A percentile compares a stretch with the other conserved stretches of the same genome.
These are phyloP conservation scores for Catalaphyllia jardinei DNA, from an alignment of 64 coral and sea anemone genomes.

Conservation along the genomic window DNA sequence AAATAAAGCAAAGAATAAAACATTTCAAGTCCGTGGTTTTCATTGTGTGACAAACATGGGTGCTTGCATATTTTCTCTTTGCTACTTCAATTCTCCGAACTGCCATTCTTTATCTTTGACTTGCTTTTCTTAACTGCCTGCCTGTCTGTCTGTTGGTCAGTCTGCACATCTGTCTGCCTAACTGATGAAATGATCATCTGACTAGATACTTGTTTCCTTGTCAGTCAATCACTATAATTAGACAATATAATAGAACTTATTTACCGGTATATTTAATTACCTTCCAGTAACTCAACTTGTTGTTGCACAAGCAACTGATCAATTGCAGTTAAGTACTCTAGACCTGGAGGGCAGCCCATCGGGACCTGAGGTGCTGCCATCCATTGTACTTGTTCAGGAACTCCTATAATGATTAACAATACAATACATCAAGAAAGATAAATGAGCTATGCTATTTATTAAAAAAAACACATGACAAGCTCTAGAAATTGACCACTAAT, in stretches of 20 bases:
- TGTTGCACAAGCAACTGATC: slow-evolving; percentile 61
- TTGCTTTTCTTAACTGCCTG: no score
- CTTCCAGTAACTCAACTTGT: slow-evolving; percentile 57
- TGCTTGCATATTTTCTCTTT: no score
- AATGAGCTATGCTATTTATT: neutral
- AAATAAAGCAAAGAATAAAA: no score
- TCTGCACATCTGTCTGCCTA: no score
- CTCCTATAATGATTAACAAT: neutral
- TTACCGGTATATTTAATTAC: slow-evolving; percentile 1
- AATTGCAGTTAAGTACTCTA: slow-evolving; percentile 63
- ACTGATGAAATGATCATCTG: no score
- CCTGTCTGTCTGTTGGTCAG: no score
- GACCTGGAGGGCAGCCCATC: slow-evolving; percentile 50
- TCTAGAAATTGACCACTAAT: neutral
- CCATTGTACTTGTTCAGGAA: slow-evolving; percentile 46
- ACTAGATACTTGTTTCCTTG: no score
- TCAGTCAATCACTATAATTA: neutral
- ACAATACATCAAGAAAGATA: neutral
- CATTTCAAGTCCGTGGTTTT: no score
- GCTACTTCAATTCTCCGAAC: no score
- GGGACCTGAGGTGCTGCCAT: slow-evolving; percentile 44
- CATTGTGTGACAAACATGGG: no score
- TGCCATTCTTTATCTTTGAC: no score
- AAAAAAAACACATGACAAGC: no score
- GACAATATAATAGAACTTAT: neutral